phyloP scores from a whole-genome alignment of 1,140 invertebrate species.

The Cydia strobilella region DNA sequence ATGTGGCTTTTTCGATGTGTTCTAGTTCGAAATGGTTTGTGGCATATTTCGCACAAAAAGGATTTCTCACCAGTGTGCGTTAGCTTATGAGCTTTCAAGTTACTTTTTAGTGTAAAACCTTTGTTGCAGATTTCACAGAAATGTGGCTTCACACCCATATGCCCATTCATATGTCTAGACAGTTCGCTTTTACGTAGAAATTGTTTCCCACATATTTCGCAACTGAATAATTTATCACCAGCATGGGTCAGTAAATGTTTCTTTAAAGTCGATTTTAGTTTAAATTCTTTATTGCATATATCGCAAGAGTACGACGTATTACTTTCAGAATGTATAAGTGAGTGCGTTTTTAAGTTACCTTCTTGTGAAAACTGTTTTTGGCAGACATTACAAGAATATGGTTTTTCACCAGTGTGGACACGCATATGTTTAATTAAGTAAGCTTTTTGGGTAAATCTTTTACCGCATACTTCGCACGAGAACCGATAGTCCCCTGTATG shows the following conservation, averaged over 20 bases:
- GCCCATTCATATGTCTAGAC: constrained; percentile 7
- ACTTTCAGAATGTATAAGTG: background rate
- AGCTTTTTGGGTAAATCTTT: constrained; percentile 2
- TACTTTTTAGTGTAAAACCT: background rate
- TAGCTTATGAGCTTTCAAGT: constrained; percentile 4
- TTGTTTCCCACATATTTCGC: constrained; percentile 12
- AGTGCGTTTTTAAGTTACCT: constrained; percentile 3
- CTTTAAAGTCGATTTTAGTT: constrained; percentile 5
- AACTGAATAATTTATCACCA: constrained; percentile 1
- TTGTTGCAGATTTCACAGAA: background rate
- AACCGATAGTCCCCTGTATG: background rate
- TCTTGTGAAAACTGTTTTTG: constrained; percentile 1
- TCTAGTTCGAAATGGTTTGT: background rate
- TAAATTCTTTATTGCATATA: background rate
- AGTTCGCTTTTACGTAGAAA: constrained; percentile 8
- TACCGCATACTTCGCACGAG: background rate
- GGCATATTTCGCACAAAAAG: background rate
- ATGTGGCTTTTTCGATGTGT: background rate
- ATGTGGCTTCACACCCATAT: constrained; percentile 2
- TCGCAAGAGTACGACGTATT: background rate
- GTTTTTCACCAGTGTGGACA: background rate
- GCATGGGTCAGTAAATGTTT: constrained; percentile 3
- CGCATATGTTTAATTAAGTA: background rate
- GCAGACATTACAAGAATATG: background rate
- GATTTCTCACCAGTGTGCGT: constrained; percentile 5